phyloP scores from a whole-genome alignment of 1,140 invertebrate species.

The Bombus consobrinus region DNA sequence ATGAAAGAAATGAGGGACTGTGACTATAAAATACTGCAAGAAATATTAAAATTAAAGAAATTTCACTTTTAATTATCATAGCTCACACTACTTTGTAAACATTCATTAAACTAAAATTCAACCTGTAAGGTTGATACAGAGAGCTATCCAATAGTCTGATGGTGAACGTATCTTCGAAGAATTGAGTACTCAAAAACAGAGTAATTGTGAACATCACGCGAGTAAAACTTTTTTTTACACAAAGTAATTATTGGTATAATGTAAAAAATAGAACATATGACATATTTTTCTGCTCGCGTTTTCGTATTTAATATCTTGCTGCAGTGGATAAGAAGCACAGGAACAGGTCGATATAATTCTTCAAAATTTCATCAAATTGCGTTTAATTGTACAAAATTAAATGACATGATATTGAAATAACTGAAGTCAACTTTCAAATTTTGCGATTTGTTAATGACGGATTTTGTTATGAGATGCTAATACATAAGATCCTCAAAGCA shows the following conservation, averaged over 20 bases:
- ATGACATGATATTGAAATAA: slow-evolving; percentile 46
- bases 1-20: slow-evolving; percentile 39
- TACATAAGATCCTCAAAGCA: slow-evolving; percentile 42
- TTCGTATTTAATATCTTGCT: slow-evolving; percentile 40
- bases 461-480: slow-evolving; percentile 72
- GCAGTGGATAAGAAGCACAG: slow-evolving; percentile 21
- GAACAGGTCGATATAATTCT: slow-evolving; percentile 29
- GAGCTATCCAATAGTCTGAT: slow-evolving; percentile 9
- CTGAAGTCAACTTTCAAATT: slow-evolving; percentile 55
- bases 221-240: slow-evolving; percentile 54
- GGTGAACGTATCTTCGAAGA: neutral
- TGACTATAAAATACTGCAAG: slow-evolving; percentile 25
- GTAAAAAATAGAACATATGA: slow-evolving; percentile 41
- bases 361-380: slow-evolving; percentile 40
- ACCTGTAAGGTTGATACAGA: slow-evolving; percentile 23
- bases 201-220: slow-evolving; percentile 1
- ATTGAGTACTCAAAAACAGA: slow-evolving; percentile 21
- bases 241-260: slow-evolving; percentile 43
- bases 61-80: slow-evolving; percentile 44
- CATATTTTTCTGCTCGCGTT: slow-evolving; percentile 60
- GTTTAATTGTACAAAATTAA: slow-evolving; percentile 45
- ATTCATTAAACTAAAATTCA: slow-evolving; percentile 35
- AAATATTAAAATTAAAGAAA: slow-evolving; percentile 31
- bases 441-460: slow-evolving; percentile 71
- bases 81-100: slow-evolving; percentile 45